Evolutionary conservation across 2,113 vertebrate genomes (phyloP).

Genomic region (Herpetotheres cachinnans): DNA sequence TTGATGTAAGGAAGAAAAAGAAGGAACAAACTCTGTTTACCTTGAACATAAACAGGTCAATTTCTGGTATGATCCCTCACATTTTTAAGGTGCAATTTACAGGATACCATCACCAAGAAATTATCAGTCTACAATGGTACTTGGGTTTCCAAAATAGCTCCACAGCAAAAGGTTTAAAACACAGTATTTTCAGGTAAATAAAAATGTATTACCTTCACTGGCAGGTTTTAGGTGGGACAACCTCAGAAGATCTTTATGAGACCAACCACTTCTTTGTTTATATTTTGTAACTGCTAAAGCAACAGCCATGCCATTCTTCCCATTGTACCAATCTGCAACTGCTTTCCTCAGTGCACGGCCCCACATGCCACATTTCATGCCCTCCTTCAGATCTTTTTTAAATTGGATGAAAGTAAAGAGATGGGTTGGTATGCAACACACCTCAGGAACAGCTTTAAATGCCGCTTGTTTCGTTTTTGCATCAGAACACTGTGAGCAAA

Average conservation of each 20-base stretch:
- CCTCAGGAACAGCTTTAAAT: slow-evolving; percentile 85
- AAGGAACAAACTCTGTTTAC: not conserved
- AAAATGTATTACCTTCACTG: slow-evolving; percentile 82
- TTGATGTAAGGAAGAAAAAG: not conserved
- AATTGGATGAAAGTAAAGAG: slow-evolving; percentile 92
- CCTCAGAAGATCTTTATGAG: slow-evolving; percentile 91
- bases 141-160: not conserved
- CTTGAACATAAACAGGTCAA: not conserved
- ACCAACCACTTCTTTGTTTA: slow-evolving; percentile 93
- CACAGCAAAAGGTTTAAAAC: not conserved
- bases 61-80: not conserved
- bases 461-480: slow-evolving; percentile 86
- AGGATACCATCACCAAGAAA: not conserved
- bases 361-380: slow-evolving; percentile 94
- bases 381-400: slow-evolving; percentile 91
- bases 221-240: slow-evolving; percentile 92
- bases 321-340: slow-evolving; percentile 93
- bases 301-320: slow-evolving; percentile 83
- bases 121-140: not conserved
- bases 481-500: slow-evolving; percentile 90
- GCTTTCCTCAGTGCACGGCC: slow-evolving; percentile 91
- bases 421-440: slow-evolving; percentile 84
- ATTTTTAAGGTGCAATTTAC: not conserved
- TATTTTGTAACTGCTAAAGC: slow-evolving; percentile 89
- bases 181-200: slow-evolving; percentile 8